These are phyloP conservation scores for Listronotus oregonensis DNA, from an alignment of 1,140 invertebrate genomes.

Conservation along the genomic window DNA sequence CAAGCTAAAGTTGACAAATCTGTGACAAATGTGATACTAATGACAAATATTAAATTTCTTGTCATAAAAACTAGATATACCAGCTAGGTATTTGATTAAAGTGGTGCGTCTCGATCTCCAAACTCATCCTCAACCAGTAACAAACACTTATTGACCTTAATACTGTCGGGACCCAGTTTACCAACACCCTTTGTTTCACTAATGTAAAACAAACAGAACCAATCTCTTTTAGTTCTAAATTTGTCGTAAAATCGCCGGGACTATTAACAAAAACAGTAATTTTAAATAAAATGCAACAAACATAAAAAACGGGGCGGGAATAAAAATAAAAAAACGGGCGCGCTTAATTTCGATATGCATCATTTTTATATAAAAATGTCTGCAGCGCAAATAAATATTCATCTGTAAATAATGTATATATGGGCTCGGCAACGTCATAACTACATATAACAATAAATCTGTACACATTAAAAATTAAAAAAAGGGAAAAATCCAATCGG, in stretches of 20 bases:
- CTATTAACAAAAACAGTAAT: constrained; percentile 6
- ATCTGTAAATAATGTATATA: constrained; percentile 44
- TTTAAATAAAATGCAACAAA: constrained; percentile 8
- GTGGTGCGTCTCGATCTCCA: too few species aligned
- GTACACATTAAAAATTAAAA: constrained; percentile 44
- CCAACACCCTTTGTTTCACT: too few species aligned
- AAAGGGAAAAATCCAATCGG: constrained; percentile 41
- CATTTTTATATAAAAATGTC: constrained; percentile 45
- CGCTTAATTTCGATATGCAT: constrained; percentile 45
- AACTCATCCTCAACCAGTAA: too few species aligned
- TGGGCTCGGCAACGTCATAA: constrained; percentile 39
- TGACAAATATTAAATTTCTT: too few species aligned
- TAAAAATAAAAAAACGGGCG: constrained; percentile 24
- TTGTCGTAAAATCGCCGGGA: background rate
- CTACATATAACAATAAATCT: constrained; percentile 47
- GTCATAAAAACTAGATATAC: too few species aligned
- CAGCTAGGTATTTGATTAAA: too few species aligned
- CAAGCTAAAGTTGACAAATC: too few species aligned
- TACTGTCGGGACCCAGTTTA: too few species aligned
- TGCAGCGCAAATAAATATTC: constrained; percentile 44
- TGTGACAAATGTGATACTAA: too few species aligned
- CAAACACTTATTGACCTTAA: too few species aligned
- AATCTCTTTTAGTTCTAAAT: too few species aligned
- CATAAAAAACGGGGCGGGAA: background rate
- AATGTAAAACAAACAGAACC: too few species aligned